These are phyloP conservation scores for Anagyrus pseudococci DNA, from an alignment of 2,888 invertebrate genomes.

Conservation along the genomic window DNA sequence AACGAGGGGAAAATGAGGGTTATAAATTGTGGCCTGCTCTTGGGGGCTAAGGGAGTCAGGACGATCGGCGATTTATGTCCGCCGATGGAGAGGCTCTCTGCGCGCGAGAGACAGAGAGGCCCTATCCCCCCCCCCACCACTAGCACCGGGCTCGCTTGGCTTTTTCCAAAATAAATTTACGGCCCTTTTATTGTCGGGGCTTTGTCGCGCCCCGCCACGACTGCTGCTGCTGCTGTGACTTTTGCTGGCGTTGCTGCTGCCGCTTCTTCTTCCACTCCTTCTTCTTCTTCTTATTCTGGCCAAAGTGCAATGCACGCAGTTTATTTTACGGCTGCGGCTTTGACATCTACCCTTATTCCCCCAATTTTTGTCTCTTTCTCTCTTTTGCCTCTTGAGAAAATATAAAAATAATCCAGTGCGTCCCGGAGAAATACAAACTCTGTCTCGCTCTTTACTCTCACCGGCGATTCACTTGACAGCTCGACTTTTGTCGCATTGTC, in stretches of 20 bases:
- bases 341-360: neutral
- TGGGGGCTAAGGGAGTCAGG: neutral
- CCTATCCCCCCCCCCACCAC: too few relatives aligned
- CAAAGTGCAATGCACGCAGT: neutral
- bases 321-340: constrained; percentile 13
- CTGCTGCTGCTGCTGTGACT: constrained; percentile 5
- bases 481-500: too few relatives aligned
- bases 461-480: too few relatives aligned
- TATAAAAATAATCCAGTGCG: too few relatives aligned
- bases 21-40: constrained; percentile 16
- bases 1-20: constrained; percentile 23
- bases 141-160: constrained; percentile 2
- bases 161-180: constrained; percentile 31
- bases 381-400: too few relatives aligned
- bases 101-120: too few relatives aligned
- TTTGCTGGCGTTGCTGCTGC: neutral
- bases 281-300: neutral
- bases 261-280: constrained; percentile 7
- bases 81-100: neutral
- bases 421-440: too few relatives aligned
- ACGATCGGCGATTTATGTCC: constrained; percentile 1
- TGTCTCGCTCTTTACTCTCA: too few relatives aligned
- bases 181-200: constrained; percentile 23
- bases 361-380: too few relatives aligned
- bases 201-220: neutral